A percentile compares a stretch with the other conserved stretches of the same genome.
These are phyloP conservation scores for Fragum fragum DNA, from an alignment of 2,888 invertebrate species.

Conservation along the genomic window DNA sequence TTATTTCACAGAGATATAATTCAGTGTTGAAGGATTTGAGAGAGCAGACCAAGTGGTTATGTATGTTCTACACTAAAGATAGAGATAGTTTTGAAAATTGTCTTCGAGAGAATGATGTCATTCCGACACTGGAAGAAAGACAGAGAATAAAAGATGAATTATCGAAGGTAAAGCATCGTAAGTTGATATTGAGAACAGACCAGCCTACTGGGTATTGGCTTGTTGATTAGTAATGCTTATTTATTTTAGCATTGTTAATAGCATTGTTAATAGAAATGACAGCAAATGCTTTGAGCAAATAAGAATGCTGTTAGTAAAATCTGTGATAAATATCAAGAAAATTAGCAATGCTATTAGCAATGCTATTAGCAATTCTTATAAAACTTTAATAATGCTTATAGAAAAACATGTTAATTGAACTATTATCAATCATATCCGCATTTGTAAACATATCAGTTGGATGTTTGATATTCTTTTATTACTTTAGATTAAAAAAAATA, in stretches of 20 bases:
- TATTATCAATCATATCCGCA: constrained; percentile 38
- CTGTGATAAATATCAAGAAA: constrained; percentile 2
- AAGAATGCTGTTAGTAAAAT: background rate
- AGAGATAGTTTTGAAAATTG: constrained; percentile 61
- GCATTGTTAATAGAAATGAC: constrained; percentile 14
- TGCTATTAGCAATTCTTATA: constrained; percentile 30
- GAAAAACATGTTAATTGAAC: constrained; percentile 44
- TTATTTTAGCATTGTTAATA: no score
- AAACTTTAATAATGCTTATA: constrained; percentile 37
- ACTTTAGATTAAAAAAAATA: constrained; percentile 47
- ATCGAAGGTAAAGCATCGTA: constrained; percentile 48
- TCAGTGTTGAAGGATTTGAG: constrained; percentile 61
- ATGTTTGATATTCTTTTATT: constrained; percentile 48
- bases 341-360: constrained; percentile 22
- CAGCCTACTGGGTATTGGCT: constrained; percentile 50
- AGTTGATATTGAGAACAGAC: constrained; percentile 48
- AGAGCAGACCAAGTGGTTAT: constrained; percentile 60
- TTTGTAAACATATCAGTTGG: constrained; percentile 42
- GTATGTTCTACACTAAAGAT: constrained; percentile 56
- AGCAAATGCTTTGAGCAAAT: constrained; percentile 3
- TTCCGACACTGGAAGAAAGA: constrained; percentile 47
- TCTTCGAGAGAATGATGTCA: constrained; percentile 65
- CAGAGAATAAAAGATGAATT: constrained; percentile 51
- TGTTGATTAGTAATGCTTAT: constrained; percentile 52
- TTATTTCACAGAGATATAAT: constrained; percentile 64